Base-by-base conservation (phyloP, 1,140 invertebrate genomes). In the Procambarus virginalis region DNA sequence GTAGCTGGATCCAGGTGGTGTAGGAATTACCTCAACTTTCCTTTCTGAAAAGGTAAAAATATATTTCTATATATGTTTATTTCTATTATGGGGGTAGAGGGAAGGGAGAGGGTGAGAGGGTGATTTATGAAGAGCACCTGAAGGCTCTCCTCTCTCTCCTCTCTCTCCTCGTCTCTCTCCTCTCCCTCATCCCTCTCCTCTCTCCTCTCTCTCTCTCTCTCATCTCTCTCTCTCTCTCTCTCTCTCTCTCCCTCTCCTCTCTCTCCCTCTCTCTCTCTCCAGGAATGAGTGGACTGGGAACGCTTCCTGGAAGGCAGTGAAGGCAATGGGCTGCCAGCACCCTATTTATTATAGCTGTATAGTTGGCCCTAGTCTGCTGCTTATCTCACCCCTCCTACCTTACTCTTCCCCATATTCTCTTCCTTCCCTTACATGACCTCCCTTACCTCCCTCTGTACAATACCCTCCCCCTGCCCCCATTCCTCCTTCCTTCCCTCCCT, bases 171-270 rank as follows among this genome's bases (percentile, higher is more conserved):
- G 3, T 78, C 48, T 8, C 46, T 45, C 77, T 45, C 81, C 81
- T 70, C 34, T 45, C 64, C 46, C 17, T 68, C 55, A 17, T 34
- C 45, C 0, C 60, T n/a, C 17, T 70, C 2, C 60, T 84, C 34
- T 34, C 80, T 70, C 14, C 68, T 3, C 14, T 14, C 17, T 20
- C n/a, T n/a, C n/a, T n/a, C n/a, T n/a, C n/a, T n/a, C n/a, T n/a
- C n/a, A n/a, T 79, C 77, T 79, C 55, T 81, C 51, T 60, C 20
- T 51, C n/a, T 45, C 22, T 81, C 79, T 55, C 79, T 81, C 51
- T 60, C n/a, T 81, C 77, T 79, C 46, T 48, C 34, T 79, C 51
- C 17, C 20, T 49, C 5, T 79, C 46, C 48, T 79, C n/a, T n/a
- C n/a, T n/a, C n/a, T n/a, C n/a, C n/a, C n/a, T n/a, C 45, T 49